Conservation (phyloP, 2,797 vertebrate genomes). For the Microctenopoma stevenorrisi region DNA sequence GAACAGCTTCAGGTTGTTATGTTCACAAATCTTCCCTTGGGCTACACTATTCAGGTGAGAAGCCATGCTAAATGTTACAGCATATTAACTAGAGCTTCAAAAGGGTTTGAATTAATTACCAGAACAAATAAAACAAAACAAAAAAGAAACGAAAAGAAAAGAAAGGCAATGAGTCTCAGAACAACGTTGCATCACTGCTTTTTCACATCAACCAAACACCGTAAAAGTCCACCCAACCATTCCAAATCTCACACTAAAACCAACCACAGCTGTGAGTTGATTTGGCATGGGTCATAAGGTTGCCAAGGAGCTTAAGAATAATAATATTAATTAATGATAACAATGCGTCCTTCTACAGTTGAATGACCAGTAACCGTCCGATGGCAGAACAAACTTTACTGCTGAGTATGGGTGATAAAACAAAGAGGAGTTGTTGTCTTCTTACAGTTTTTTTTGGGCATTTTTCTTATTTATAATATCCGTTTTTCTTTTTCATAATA, state of each 20-base stretch:
- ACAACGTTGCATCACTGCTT: slow-evolving; percentile 97
- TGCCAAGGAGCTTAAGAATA: slow-evolving; percentile 86
- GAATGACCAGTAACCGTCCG: slow-evolving; percentile 89
- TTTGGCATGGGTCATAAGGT: slow-evolving; percentile 89
- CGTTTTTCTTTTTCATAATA: slow-evolving; percentile 85
- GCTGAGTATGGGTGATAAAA: slow-evolving; percentile 94
- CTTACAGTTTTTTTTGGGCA: slow-evolving; percentile 77
- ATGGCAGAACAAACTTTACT: slow-evolving; percentile 93
- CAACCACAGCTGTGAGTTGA: slow-evolving; percentile 91
- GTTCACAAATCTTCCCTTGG: slow-evolving; percentile 85
- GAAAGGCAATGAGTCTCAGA: slow-evolving; percentile 98
- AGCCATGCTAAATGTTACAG: slow-evolving; percentile 99
- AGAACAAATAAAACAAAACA: slow-evolving; percentile 88
- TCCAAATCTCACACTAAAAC: slow-evolving; percentile 90
- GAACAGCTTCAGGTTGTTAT: slow-evolving; percentile 89
- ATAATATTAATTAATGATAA: slow-evolving; percentile 78
- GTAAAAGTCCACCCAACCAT: slow-evolving; percentile 92
- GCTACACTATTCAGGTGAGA: slow-evolving; percentile 98
- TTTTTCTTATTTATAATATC: slow-evolving; percentile 82
- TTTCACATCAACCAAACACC: slow-evolving; percentile 97
- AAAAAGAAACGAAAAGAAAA: slow-evolving; percentile 83
- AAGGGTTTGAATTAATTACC: slow-evolving; percentile 94
- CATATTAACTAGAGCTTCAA: slow-evolving; percentile 96
- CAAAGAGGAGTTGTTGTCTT: slow-evolving; percentile 87
- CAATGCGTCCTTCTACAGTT: slow-evolving; percentile 86